These are phyloP conservation scores for Metopia argyrocephala DNA, from an alignment of 2,888 invertebrate species.

Conservation along the genomic window DNA sequence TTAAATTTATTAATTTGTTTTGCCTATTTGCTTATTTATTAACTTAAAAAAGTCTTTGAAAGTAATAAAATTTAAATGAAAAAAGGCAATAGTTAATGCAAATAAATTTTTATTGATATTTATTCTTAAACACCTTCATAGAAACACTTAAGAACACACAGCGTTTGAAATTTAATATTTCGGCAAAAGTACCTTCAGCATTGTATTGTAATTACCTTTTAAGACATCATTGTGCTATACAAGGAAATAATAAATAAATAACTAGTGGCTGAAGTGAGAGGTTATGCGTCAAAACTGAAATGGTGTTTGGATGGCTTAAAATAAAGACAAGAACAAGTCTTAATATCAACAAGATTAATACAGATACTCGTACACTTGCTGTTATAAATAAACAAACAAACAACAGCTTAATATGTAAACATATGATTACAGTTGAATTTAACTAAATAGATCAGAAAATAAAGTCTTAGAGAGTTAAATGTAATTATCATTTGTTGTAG, in stretches of 20 bases:
- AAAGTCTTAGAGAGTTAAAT: too few species aligned
- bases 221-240: background rate
- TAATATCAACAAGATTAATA: conserved; percentile 26
- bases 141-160: conserved; percentile 6
- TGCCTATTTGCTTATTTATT: conserved; percentile 9
- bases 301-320: conserved; percentile 12
- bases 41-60: background rate
- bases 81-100: conserved; percentile 16
- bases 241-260: background rate
- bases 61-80: background rate
- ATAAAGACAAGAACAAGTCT: conserved; percentile 25
- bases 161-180: conserved; percentile 20
- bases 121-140: conserved; percentile 15
- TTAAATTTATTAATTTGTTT: background rate
- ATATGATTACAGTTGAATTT: background rate
- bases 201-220: background rate
- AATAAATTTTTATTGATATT: conserved; percentile 38
- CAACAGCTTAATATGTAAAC: background rate
- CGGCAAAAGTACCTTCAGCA: conserved; percentile 25
- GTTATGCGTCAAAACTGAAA: background rate
- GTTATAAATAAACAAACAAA: background rate
- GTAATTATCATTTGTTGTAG: too few species aligned
- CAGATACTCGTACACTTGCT: background rate
- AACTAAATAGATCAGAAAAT: background rate
- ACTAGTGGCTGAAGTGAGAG: background rate